phyloP scores from a whole-genome alignment of 1,140 invertebrate species.

The Mactra quadrangularis region DNA sequence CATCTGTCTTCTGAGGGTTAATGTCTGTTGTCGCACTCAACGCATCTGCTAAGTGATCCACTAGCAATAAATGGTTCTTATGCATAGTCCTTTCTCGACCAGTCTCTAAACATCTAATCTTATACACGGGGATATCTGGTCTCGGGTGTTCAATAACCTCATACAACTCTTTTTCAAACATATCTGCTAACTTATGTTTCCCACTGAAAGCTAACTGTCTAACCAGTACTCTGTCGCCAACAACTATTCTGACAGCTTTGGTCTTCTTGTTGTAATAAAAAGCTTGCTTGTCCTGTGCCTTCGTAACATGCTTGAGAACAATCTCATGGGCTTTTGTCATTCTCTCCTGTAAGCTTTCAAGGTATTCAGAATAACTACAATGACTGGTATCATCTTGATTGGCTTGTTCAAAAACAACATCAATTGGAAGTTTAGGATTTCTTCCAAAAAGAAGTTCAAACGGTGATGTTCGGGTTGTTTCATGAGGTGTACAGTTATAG shows the following conservation, averaged over 20 bases:
- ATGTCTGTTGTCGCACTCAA: not conserved
- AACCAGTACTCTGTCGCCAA: constrained; percentile 35
- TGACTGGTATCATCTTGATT: not conserved
- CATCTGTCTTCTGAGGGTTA: not conserved
- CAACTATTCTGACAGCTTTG: not conserved
- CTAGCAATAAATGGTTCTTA: constrained; percentile 17
- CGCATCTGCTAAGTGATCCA: not conserved
- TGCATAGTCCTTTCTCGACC: constrained; percentile 4
- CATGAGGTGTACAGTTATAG: constrained; percentile 55
- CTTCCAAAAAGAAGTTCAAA: constrained; percentile 55
- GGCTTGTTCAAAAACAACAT: constrained; percentile 34
- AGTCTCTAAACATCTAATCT: not conserved
- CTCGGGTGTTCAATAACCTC: constrained; percentile 19
- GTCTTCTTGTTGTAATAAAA: constrained; percentile 16
- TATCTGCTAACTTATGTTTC: constrained; percentile 40
- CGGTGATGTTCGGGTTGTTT: constrained; percentile 25
- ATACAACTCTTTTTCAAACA: constrained; percentile 21
- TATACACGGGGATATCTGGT: constrained; percentile 31
- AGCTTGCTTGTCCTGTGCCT: constrained; percentile 17
- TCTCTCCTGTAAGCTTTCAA: not conserved
- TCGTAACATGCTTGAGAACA: constrained; percentile 1
- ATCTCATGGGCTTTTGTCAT: constrained; percentile 7
- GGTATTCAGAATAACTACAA: constrained; percentile 5
- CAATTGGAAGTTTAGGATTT: constrained; percentile 41
- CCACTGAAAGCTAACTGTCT: constrained; percentile 10